Percentiles rank a stretch among this genome's conserved stretches.
Conservation (phyloP, 1,140 invertebrate genomes). For the Samia ricini region DNA sequence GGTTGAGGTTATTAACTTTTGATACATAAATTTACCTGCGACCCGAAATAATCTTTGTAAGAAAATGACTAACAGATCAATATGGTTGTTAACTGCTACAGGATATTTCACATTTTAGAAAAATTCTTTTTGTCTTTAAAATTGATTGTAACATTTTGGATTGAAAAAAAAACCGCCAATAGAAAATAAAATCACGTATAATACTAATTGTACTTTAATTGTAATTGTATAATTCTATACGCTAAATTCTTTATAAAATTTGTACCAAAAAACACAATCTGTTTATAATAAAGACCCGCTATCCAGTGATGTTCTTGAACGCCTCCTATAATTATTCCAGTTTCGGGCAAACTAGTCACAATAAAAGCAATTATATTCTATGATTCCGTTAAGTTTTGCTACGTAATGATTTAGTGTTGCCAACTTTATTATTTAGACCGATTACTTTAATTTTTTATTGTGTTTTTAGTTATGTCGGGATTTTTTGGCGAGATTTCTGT, state of each 20-base stretch:
- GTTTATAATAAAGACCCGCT: not conserved
- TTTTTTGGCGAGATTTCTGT: too few species aligned
- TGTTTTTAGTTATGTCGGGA: not conserved
- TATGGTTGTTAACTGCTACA: not conserved
- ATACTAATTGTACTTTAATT: too few species aligned
- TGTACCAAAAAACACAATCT: not conserved
- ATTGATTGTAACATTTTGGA: too few species aligned
- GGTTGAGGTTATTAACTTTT: not conserved
- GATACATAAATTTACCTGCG: not conserved
- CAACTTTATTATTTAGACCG: not conserved
- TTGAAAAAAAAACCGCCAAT: too few species aligned
- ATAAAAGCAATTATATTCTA: not conserved
- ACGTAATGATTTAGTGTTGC: not conserved
- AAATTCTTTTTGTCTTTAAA: too few species aligned
- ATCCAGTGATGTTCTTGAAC: not conserved
- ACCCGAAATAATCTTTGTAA: not conserved
- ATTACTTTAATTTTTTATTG: not conserved
- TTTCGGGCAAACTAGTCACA: not conserved
- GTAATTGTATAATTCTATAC: too few species aligned
- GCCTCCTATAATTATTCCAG: not conserved
- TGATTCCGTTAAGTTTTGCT: not conserved
- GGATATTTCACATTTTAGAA: too few species aligned
- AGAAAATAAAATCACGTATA: too few species aligned
- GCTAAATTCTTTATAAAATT: too few species aligned
- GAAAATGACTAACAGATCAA: not conserved